Base-by-base conservation (phyloP, 2,797 vertebrate genomes). In the Neosilurus hyrtlii region DNA sequence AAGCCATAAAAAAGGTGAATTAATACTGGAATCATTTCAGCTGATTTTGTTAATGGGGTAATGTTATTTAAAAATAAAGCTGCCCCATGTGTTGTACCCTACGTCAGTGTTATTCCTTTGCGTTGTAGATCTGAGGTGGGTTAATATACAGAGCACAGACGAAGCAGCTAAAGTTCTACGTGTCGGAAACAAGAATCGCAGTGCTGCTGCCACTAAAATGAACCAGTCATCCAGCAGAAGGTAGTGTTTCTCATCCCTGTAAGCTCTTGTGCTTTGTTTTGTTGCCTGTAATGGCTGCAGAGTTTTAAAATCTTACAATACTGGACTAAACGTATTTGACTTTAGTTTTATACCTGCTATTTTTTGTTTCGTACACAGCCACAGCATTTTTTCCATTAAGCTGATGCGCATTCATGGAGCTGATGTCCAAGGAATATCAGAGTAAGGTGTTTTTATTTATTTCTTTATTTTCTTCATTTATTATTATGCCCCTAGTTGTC, bases 221-320 rank as follows among this genome's bases (percentile, higher is more conserved):
- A 97, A 97, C 90, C 96, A 96, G 81, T 95, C 95, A 0, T 98
- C 96, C 1, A 98, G 97, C 89, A 95, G 96, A 91, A 98, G 96
- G 97, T 94, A 88, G 85, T 86, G 3, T 6, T 59, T 59, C 1
- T 5, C 54, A 18, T 18, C 15, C 61, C 16, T 10, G 22, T 16
- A 54, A 22, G 9, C 24, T 8, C 18, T 68, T 24, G 5, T 70
- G 51, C 22, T 8, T 30, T 30, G 5, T 71, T 71, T 71, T 68
- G 9, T 15, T 52, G 43, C 11, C 2, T 2, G 9, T 52, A 24
- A 49, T 72, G 15, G 8, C 7, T 56, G 1, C 24, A 22, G 30
- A 30, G 10, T 57, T 20, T 6, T 61, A 12, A 20, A 57, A 4
- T 9, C 12, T 57, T 59, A 7, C 43, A 8, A 43, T 1, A 43